Evolutionary conservation across 2,888 invertebrate genomes (phyloP), one percentile per base, ranked within the genome.

Genomic region (Atrina japonica): DNA sequence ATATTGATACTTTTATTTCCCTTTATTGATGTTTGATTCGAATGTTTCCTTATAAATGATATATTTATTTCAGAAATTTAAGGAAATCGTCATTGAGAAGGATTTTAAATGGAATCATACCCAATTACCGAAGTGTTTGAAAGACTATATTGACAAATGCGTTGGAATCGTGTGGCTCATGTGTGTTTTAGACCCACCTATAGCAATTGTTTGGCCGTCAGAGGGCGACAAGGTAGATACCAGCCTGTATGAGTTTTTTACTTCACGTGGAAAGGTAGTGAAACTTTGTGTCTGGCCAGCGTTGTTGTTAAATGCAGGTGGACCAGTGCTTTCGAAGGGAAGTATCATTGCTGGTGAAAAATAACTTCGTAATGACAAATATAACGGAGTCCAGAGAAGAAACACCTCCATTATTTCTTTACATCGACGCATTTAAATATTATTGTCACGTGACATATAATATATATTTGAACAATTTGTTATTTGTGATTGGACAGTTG

Each of bases 1-100:
- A n/a, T n/a, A n/a, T n/a, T n/a, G n/a, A n/a, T n/a, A n/a, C n/a
- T n/a, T n/a, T n/a, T n/a, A n/a, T n/a, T n/a, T n/a, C n/a, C n/a
- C n/a, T n/a, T n/a, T n/a, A n/a, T n/a, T n/a, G n/a, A n/a, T n/a
- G n/a, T n/a, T n/a, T n/a, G n/a, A n/a, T n/a, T n/a, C n/a, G n/a
- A n/a, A n/a, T n/a, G n/a, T n/a, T n/a, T n/a, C n/a, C n/a, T n/a
- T n/a, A n/a, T n/a, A n/a, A n/a, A n/a, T n/a, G n/a, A n/a, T n/a
- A n/a, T n/a, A n/a, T n/a, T n/a, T 23, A 18, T 49, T 61, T 27
- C 35, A 61, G 61, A 61, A 61, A 61, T 61, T 61, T 23, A 61
- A 61, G 23, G 61, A 61, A 43, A 47, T 23, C 16, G 49, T 49
- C 6, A 61, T 61, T 14, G 49, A 30, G 16, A 47, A 21, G 6